Evolutionary conservation across 2,113 vertebrate genomes (phyloP), one percentile per base, ranked within the genome.

Genomic region (Podarcis raffonei): DNA sequence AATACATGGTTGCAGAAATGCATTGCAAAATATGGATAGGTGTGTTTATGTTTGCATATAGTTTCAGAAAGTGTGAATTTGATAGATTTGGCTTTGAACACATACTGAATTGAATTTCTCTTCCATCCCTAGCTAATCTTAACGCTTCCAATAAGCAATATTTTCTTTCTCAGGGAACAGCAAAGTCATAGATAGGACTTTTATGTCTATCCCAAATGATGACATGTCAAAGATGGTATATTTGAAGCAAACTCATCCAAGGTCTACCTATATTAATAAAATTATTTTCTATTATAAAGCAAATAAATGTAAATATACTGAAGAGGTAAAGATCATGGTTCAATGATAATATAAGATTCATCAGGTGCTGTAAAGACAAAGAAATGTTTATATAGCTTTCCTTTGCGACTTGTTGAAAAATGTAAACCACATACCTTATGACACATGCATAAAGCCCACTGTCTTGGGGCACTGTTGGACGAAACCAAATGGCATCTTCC

Each of bases 401-500:
- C 22, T 75, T 42, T 12, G 25, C 15, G 37, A 66, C 48, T 25
- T 66, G 15, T 3, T 68, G 13, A 83, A 77, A 90, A 76, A 93
- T 89, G 84, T 87, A 94, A 97, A 94, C 85, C n/a, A 2, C 32
- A 72, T 97, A 99, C 99, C 99, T 97, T 97, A 99, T 97, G 62
- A 99, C 99, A 91, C 99, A 99, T 94, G 99, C 99, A 93, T 99
- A 99, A 79, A 99, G 98, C 48, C 99, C 98, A 35, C 97, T 97
- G 74, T 99, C 99, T 94, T 99, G 98, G 89, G 98, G 96, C 89
- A 99, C 97, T 2, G 99, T 98, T 4, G 99, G 99, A 85, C 99
- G 97, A 96, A 99, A 99, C 99, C 99, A 99, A 96, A 99, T 99
- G 91, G 98, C 98, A 48, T 99, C 99, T 94, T 99, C 99, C 96